Percentiles rank a stretch among this genome's conserved stretches.
These are phyloP conservation scores for Eonycteris spelaea DNA, from an alignment of 2,113 vertebrate genomes.

Conservation along the genomic window DNA sequence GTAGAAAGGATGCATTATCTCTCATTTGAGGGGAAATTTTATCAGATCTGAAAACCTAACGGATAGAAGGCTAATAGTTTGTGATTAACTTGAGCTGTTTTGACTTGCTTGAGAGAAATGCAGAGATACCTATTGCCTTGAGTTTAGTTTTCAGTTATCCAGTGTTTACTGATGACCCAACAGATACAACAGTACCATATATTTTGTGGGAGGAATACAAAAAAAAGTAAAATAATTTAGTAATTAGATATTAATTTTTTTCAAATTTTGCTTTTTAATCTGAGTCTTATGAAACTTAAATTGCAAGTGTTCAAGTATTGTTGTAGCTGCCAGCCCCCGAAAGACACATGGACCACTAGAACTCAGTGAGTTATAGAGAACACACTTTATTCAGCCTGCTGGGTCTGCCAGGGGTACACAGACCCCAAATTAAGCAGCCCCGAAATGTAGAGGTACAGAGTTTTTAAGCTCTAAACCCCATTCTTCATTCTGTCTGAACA, in stretches of 20 bases:
- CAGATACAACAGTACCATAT: background rate
- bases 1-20: background rate
- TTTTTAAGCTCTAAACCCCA: too few species aligned
- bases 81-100: conserved; percentile 1
- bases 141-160: background rate
- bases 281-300: background rate
- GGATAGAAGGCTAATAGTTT: background rate
- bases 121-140: background rate
- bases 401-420: too few species aligned
- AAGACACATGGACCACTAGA: too few species aligned
- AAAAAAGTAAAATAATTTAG: background rate
- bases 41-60: background rate
- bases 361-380: too few species aligned
- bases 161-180: background rate
- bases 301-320: background rate
- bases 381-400: too few species aligned
- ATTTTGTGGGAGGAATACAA: conserved; percentile 15
- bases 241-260: background rate
- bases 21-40: background rate
- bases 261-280: background rate
- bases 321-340: too few species aligned
- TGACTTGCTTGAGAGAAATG: background rate
- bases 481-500: too few species aligned
- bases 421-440: too few species aligned
- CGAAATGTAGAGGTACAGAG: too few species aligned